Evolutionary conservation across 2,888 invertebrate genomes (phyloP), one percentile per base, ranked within the genome.

Genomic region (Laothoe populi): DNA sequence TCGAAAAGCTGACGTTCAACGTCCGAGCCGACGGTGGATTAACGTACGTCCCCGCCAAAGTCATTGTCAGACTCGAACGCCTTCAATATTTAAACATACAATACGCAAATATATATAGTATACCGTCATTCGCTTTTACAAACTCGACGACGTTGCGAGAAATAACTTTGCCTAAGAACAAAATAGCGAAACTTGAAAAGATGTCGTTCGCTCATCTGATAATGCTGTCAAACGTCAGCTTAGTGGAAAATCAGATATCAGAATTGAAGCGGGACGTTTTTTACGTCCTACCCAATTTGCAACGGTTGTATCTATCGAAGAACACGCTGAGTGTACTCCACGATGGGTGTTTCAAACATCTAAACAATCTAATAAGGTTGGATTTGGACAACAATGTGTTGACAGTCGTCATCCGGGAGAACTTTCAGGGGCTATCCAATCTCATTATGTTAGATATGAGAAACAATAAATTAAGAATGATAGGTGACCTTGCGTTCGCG

Each of bases 281-380:
- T 83, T 94, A 95, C 63, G 95, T 96, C 77, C 87, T 97, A 35
- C 97, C 97, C 0, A 94, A 94, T 67, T 88, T 97, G 70, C 95
- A 95, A 74, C 95, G 96, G 68, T 93, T 99, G 63, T 95, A 95
- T 78, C 90, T 99, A 62, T 97, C 97, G 75, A 96, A 96, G 79
- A 99, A 99, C 84, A 95, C 95, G 76, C 94, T 99, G 66, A 96
- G 96, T 70, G 94, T 95, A 10, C 90, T 98, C 46, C 98, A 98
- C 75, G 97, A 98, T 62, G 96, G 96, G 64, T 96, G 98, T 59
- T 98, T 97, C 82, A 94, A 94, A 72, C 95, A 96, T 75, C 87
- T 97, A 75, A 94, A 94, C 40, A 95, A 96, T 73, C 93, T 98
- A 63, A 94, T 96, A 64, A 96, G 96, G 74, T 90, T 99, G 66